Evolutionary conservation across 2,888 invertebrate species (phyloP).

Genomic region (Trissonchulus latispiculum): DNA sequence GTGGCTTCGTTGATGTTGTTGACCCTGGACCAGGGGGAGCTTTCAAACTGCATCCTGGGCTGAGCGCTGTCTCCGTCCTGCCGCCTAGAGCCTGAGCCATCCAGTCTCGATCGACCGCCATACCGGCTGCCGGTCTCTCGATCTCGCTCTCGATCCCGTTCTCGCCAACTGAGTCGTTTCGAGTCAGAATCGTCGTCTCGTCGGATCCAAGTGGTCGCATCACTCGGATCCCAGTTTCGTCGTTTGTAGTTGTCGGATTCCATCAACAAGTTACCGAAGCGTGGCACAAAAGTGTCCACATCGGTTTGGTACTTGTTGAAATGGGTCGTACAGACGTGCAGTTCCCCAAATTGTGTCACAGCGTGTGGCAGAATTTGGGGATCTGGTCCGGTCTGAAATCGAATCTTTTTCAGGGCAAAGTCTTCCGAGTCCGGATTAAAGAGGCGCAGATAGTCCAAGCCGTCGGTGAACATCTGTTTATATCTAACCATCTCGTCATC

Average conservation of each 20-base stretch:
- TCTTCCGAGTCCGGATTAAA: constrained; percentile 70
- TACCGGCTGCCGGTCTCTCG: neutral
- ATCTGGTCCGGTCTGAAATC: constrained; percentile 75
- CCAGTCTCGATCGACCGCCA: neutral
- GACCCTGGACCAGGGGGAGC: neutral
- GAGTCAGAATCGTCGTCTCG: neutral
- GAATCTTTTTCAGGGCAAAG: constrained; percentile 39
- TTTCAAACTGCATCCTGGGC: constrained; percentile 7
- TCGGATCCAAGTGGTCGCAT: constrained; percentile 2
- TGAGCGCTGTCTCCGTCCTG: neutral
- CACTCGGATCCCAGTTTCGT: constrained; percentile 12
- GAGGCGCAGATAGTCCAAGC: constrained; percentile 81
- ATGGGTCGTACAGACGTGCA: constrained; percentile 62
- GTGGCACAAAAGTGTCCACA: constrained; percentile 1
- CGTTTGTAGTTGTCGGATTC: constrained; percentile 12
- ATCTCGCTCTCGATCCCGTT: constrained; percentile 5
- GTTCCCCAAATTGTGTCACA: constrained; percentile 76
- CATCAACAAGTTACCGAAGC: neutral
- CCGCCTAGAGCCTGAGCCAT: no score
- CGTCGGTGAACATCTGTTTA: constrained; percentile 88
- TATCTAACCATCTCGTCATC: constrained; percentile 82
- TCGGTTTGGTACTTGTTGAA: constrained; percentile 16
- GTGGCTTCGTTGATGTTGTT: constrained; percentile 3
- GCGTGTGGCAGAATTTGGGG: constrained; percentile 70
- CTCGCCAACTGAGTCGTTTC: neutral